Percentiles rank a stretch among this genome's conserved stretches.
Conservation (phyloP, 1,140 invertebrate species). For the Schlechtendalia chinensis region DNA sequence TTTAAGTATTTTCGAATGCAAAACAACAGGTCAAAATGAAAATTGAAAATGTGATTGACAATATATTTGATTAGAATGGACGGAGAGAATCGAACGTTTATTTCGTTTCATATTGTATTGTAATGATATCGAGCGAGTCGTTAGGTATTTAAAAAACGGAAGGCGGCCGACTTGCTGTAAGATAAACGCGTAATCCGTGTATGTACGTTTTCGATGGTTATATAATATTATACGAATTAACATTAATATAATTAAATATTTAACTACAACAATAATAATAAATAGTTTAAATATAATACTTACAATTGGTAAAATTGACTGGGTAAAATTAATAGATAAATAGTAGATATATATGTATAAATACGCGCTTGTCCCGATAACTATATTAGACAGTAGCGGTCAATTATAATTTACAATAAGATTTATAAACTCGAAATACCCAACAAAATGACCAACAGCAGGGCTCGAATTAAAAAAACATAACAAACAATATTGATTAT, state of each 20-base stretch:
- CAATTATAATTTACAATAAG: too few species aligned
- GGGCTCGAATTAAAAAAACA: too few species aligned
- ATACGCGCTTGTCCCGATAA: neutral
- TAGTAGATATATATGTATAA: neutral
- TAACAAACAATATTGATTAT: neutral
- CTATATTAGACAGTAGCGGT: too few species aligned
- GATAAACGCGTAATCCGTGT: constrained; percentile 22
- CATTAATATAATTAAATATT: neutral
- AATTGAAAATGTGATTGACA: neutral
- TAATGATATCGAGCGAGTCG: too few species aligned
- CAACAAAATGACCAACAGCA: too few species aligned
- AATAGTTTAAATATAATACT: neutral
- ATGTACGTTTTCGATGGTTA: neutral
- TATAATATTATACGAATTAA: neutral
- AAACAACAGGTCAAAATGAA: neutral
- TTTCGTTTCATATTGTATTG: neutral
- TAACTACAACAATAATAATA: neutral
- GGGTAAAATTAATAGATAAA: neutral
- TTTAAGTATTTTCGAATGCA: too few species aligned
- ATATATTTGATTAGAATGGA: neutral
- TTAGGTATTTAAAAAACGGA: neutral
- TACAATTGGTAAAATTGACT: neutral
- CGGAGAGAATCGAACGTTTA: neutral
- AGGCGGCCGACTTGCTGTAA: neutral
- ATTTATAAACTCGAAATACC: too few species aligned